phyloP scores from a whole-genome alignment of 1,140 invertebrate species.

The Saccostrea echinata region DNA sequence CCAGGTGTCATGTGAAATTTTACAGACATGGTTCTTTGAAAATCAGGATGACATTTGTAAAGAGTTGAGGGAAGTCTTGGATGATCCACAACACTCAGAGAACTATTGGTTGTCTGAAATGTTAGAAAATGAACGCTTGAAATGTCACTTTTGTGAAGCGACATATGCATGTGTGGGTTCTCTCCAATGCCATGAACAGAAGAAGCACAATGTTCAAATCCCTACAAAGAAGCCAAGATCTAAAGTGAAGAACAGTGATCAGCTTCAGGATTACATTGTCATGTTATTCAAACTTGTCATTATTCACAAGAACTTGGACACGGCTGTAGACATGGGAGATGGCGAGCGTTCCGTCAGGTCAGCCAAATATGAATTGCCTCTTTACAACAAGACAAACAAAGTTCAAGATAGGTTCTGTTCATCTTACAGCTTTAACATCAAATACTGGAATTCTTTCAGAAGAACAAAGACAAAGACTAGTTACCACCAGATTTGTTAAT shows the following conservation, averaged over 20 bases:
- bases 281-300: not conserved
- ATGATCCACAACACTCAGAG: constrained; percentile 37
- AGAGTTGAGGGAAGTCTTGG: constrained; percentile 37
- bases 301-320: constrained; percentile 49
- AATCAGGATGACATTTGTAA: constrained; percentile 38
- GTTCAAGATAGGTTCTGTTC: constrained; percentile 13
- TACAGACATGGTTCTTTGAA: constrained; percentile 53
- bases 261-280: constrained; percentile 30
- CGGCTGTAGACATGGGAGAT: constrained; percentile 50
- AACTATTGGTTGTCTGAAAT: not conserved
- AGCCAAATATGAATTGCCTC: constrained; percentile 45
- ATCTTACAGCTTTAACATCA: too few species aligned
- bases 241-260: not conserved
- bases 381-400: constrained; percentile 50
- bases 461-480: not conserved
- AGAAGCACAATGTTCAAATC: not conserved
- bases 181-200: not conserved
- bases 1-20: constrained; percentile 10
- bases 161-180: constrained; percentile 38
- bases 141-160: constrained; percentile 42
- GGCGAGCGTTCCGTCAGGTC: constrained; percentile 5
- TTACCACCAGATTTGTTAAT: constrained; percentile 53
- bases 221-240: not conserved
- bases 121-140: not conserved
- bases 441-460: too few species aligned